Evolutionary conservation across 2,888 invertebrate species (phyloP).

Genomic region (Syrphus vitripennis): DNA sequence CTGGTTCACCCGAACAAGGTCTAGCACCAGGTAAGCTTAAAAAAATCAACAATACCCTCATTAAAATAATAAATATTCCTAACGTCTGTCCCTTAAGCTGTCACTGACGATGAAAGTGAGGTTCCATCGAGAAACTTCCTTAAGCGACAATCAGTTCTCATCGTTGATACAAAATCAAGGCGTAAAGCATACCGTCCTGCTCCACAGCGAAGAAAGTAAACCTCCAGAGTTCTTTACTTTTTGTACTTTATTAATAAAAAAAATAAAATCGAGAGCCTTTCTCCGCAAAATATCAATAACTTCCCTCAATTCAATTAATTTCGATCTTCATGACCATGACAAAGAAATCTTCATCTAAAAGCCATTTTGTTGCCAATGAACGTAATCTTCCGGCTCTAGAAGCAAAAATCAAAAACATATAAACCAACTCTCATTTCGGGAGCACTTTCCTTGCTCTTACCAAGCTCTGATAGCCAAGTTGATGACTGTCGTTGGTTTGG

Average conservation of each 20-base stretch:
- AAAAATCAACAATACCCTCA: background rate
- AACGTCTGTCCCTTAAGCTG: too few relatives aligned
- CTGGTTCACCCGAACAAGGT: conserved; percentile 80
- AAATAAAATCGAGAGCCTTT: conserved; percentile 25
- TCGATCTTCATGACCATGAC: conserved; percentile 7
- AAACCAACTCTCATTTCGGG: conserved; percentile 13
- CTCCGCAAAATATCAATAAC: background rate
- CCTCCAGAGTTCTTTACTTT: background rate
- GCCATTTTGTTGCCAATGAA: conserved; percentile 4
- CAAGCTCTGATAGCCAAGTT: background rate
- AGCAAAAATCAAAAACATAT: conserved; percentile 9
- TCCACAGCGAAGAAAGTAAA: conserved; percentile 74
- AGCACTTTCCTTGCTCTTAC: background rate
- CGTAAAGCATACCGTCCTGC: conserved; percentile 86
- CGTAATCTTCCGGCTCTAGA: background rate
- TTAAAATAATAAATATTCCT: background rate
- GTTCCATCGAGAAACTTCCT: conserved; percentile 90
- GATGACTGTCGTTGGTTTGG: background rate
- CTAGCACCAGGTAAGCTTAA: conserved; percentile 78
- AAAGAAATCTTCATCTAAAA: conserved; percentile 16
- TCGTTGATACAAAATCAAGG: conserved; percentile 91
- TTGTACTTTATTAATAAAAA: conserved; percentile 18
- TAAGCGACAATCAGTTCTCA: conserved; percentile 91
- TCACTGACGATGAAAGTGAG: conserved; percentile 91
- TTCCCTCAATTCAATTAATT: background rate